Evolutionary conservation across 1,140 invertebrate species (phyloP).

Genomic region (Scaptomyza graminum): DNA sequence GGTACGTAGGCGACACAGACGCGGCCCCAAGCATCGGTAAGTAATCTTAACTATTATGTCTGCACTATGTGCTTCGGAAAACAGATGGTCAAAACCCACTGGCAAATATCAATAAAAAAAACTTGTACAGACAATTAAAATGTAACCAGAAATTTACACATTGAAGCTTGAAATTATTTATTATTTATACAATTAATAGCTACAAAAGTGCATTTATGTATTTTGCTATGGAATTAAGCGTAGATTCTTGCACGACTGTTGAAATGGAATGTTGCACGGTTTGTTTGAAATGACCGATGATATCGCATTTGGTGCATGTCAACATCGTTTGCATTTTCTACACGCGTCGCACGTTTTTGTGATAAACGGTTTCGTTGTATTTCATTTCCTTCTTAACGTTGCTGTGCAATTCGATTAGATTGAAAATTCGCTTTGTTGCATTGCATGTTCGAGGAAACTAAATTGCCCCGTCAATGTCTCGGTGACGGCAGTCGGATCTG

Average conservation of each 20-base stretch:
- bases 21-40: slow-evolving; percentile 75
- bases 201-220: background rate
- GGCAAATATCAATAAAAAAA: no score
- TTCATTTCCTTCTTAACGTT: background rate
- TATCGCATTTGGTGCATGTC: background rate
- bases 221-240: background rate
- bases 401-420: background rate
- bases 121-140: no score
- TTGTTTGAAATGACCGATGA: background rate
- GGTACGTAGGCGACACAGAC: slow-evolving; percentile 69
- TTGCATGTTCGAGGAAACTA: background rate
- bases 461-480: background rate
- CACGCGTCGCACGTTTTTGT: background rate
- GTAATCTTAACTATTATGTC: background rate
- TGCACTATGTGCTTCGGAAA: no score
- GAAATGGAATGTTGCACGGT: background rate
- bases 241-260: background rate
- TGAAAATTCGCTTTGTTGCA: background rate
- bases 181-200: no score
- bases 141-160: no score
- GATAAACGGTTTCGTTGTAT: background rate
- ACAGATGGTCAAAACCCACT: no score
- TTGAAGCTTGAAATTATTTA: no score
- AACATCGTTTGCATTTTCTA: background rate
- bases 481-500: background rate